Evolutionary conservation across 2,888 invertebrate species (phyloP).

Genomic region (Cosmopolites sordidus): DNA sequence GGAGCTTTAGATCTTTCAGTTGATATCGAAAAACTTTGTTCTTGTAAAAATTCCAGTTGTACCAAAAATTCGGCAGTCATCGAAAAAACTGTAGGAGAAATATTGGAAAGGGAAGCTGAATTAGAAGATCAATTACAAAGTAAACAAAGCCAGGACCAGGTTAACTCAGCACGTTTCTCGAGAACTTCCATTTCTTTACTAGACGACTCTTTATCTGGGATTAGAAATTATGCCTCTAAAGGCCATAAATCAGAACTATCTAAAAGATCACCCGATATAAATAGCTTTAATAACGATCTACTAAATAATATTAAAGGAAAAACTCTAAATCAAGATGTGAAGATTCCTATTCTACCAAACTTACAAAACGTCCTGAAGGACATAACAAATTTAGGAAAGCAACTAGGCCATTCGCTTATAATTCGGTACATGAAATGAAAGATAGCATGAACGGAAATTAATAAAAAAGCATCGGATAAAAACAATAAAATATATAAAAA

Average conservation of each 20-base stretch:
- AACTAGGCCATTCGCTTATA: slow-evolving; percentile 5
- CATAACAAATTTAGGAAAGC: slow-evolving; percentile 6
- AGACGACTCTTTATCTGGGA: neutral
- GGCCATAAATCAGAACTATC: slow-evolving; percentile 8
- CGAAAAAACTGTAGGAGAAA: slow-evolving; percentile 31
- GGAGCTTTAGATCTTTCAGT: slow-evolving; percentile 43
- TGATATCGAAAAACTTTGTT: slow-evolving; percentile 44
- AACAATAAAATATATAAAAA: neutral
- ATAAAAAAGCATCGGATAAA: neutral
- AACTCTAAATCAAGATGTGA: too few relatives aligned
- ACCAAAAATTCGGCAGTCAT: slow-evolving; percentile 32
- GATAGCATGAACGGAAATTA: slow-evolving; percentile 4
- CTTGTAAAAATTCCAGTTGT: slow-evolving; percentile 37
- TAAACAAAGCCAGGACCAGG: neutral
- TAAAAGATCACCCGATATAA: slow-evolving; percentile 9
- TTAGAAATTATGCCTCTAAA: too few relatives aligned
- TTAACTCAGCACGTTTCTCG: too few relatives aligned
- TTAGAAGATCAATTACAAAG: slow-evolving; percentile 26
- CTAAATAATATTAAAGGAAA: too few relatives aligned
- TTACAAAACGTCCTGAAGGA: slow-evolving; percentile 4
- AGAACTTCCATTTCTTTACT: too few relatives aligned
- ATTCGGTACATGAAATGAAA: slow-evolving; percentile 1
- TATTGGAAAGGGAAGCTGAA: slow-evolving; percentile 33
- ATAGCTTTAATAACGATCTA: neutral
- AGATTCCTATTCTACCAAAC: slow-evolving; percentile 1